A percentile compares a stretch with the other conserved stretches of the same genome.
Conservation (phyloP, 2,113 vertebrate genomes). For the Prionailurus viverrinus region DNA sequence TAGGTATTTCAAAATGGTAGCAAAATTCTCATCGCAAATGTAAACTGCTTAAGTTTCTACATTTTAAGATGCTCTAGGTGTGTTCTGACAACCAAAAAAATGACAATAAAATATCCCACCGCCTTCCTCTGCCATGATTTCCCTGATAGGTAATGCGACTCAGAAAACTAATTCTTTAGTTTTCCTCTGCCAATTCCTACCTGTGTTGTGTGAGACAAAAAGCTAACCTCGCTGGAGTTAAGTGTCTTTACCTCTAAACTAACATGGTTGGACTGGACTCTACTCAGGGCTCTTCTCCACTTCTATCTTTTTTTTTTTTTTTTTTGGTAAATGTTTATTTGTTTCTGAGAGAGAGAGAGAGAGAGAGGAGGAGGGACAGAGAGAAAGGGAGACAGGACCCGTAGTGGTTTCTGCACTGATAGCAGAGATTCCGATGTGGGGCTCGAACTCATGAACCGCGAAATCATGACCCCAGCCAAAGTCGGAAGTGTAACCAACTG, state of each 20-base stretch:
- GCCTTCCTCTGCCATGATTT: neutral
- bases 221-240: neutral
- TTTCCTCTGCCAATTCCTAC: constrained; percentile 12
- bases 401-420: too few relatives aligned
- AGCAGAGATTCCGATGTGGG: too few relatives aligned
- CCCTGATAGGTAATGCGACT: neutral
- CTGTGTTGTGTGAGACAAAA: neutral
- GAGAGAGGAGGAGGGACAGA: too few relatives aligned
- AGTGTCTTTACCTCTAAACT: neutral
- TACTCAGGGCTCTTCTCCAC: neutral
- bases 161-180: neutral
- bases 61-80: neutral
- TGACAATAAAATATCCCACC: neutral
- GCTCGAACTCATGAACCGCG: too few relatives aligned
- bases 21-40: constrained; percentile 14
- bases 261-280: neutral
- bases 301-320: neutral
- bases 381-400: too few relatives aligned
- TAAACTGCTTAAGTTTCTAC: constrained; percentile 42
- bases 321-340: too few relatives aligned
- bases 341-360: too few relatives aligned
- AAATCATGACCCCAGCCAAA: too few relatives aligned
- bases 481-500: too few relatives aligned
- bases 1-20: constrained; percentile 30
- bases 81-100: constrained; percentile 4